These are phyloP conservation scores for Pocillopora meandrina DNA, from an alignment of 92 coral and sea anemone genomes.

Conservation along the genomic window DNA sequence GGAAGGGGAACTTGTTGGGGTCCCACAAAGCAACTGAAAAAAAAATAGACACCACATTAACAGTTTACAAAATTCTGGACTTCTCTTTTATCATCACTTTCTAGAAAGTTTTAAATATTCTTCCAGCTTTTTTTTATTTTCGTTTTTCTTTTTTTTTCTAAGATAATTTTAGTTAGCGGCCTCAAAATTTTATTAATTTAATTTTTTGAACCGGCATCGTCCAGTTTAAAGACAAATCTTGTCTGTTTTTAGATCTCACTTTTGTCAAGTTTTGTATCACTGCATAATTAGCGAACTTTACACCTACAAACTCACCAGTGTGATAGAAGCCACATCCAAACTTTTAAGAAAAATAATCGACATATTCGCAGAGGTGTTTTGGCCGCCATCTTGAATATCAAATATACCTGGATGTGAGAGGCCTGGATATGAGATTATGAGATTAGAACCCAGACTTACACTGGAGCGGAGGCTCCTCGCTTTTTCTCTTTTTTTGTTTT, in stretches of 20 bases:
- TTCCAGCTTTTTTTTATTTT: too few species aligned
- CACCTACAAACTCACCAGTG: conserved; percentile 12
- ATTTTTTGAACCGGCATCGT: too few species aligned
- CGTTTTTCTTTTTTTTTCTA: too few species aligned
- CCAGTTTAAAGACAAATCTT: not conserved
- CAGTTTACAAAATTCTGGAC: not conserved
- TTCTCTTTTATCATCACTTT: not conserved
- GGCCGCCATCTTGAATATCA: conserved; percentile 25
- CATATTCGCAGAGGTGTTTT: not conserved
- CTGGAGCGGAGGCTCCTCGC: too few species aligned
- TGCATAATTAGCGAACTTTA: not conserved
- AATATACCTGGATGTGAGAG: too few species aligned
- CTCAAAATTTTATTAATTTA: too few species aligned
- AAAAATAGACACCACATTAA: not conserved
- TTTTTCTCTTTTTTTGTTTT: too few species aligned
- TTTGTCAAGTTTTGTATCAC: not conserved
- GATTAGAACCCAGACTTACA: too few species aligned
- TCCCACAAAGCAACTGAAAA: conserved; percentile 24
- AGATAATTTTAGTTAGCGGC: too few species aligned
- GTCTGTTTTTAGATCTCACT: not conserved
- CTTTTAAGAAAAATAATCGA: not conserved
- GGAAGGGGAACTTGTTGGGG: conserved; percentile 77
- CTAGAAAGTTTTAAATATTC: not conserved
- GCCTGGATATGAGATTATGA: too few species aligned
- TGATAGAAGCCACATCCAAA: conserved; percentile 8